A percentile compares a stretch with the other conserved stretches of the same genome.
Evolutionary conservation across 2,113 vertebrate genomes (phyloP).

Genomic region (Barbus barbus): DNA sequence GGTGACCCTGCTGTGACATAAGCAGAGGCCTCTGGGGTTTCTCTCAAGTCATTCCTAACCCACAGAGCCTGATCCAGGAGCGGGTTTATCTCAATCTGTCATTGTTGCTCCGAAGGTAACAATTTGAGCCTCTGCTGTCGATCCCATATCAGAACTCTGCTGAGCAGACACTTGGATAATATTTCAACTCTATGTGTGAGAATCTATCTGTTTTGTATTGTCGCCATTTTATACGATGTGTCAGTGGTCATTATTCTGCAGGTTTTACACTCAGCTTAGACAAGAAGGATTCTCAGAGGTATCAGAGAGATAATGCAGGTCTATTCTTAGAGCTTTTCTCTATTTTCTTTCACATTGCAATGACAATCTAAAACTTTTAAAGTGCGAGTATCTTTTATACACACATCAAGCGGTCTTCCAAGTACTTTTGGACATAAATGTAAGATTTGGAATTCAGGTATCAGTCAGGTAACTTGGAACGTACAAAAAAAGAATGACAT

Average conservation of each 20-base stretch:
- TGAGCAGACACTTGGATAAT: not conserved
- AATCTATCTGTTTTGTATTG: not conserved
- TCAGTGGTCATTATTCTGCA: not conserved
- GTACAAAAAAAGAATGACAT: not conserved
- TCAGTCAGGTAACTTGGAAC: not conserved
- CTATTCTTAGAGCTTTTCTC: slow-evolving; percentile 11
- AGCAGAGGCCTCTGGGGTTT: slow-evolving; percentile 52
- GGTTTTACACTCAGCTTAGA: not conserved
- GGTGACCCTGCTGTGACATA: slow-evolving; percentile 52
- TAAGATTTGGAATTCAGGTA: not conserved
- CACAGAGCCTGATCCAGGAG: not conserved
- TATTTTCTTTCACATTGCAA: not conserved
- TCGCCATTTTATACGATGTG: not conserved
- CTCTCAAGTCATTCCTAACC: not conserved
- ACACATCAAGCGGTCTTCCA: not conserved
- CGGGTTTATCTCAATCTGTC: not conserved
- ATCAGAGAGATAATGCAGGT: not conserved
- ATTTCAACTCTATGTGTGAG: not conserved
- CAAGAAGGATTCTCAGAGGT: not conserved
- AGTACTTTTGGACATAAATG: not conserved
- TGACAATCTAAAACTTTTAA: not conserved
- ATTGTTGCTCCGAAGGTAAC: not conserved
- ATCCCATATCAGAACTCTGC: not conserved
- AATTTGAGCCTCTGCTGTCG: not conserved
- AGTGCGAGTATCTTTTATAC: not conserved